Percentiles rank a stretch among this genome's conserved stretches.
Evolutionary conservation across 2,888 invertebrate species (phyloP).

Genomic region (Eumacrocentrus americanus): DNA sequence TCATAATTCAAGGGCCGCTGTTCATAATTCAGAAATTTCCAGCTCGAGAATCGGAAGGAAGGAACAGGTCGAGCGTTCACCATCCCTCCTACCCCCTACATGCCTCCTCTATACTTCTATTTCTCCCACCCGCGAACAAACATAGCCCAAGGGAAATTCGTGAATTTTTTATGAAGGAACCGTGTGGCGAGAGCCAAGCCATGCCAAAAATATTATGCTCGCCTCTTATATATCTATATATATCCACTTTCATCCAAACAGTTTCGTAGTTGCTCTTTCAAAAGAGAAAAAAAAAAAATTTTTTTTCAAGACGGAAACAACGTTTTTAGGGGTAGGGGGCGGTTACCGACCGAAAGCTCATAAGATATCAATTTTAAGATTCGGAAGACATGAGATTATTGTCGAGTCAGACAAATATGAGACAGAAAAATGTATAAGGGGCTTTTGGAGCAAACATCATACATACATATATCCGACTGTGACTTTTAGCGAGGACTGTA

Average conservation of each 20-base stretch:
- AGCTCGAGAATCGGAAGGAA: constrained; percentile 24
- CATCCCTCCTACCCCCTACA: constrained; percentile 2
- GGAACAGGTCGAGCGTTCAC: constrained; percentile 13
- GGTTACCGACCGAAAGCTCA: too few relatives aligned
- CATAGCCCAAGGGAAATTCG: constrained; percentile 26
- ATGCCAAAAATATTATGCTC: background rate
- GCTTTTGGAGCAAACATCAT: background rate
- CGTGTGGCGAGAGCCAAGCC: background rate
- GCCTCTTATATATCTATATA: too few relatives aligned
- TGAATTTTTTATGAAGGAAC: constrained; percentile 24
- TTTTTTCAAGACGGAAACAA: too few relatives aligned
- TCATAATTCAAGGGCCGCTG: constrained; percentile 30
- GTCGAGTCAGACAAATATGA: too few relatives aligned
- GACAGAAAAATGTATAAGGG: background rate
- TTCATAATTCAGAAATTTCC: constrained; percentile 33
- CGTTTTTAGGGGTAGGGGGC: too few relatives aligned
- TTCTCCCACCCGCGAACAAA: background rate
- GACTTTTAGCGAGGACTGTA: constrained; percentile 1
- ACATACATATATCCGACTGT: background rate
- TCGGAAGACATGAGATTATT: too few relatives aligned
- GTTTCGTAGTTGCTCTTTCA: background rate
- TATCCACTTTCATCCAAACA: background rate
- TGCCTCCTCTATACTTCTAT: background rate
- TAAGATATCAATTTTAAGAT: too few relatives aligned
- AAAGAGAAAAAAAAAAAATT: background rate